phyloP scores from a whole-genome alignment of 2,888 invertebrate genomes.

The Hydrotaea diabolus region DNA sequence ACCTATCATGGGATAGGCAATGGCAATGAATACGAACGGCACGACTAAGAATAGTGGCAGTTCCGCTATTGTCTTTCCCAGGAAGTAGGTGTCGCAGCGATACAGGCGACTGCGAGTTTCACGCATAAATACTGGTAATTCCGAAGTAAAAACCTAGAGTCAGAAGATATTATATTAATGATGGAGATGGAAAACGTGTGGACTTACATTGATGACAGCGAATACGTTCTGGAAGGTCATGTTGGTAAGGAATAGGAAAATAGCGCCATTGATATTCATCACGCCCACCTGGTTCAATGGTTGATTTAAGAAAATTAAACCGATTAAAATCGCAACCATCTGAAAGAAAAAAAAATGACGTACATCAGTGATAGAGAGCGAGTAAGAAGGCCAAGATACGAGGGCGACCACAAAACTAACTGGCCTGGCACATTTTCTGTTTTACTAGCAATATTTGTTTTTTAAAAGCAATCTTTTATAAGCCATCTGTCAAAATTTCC shows the following conservation, averaged over 20 bases:
- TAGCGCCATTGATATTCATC: slow-evolving; percentile 95
- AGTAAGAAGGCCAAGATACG: neutral
- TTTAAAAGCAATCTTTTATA: no score
- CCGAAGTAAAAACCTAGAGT: slow-evolving; percentile 91
- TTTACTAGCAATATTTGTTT: no score
- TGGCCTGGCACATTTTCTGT: no score
- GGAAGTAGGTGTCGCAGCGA: slow-evolving; percentile 93
- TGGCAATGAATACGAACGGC: slow-evolving; percentile 90
- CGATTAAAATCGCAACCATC: slow-evolving; percentile 94
- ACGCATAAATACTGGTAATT: slow-evolving; percentile 92
- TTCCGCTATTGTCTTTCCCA: slow-evolving; percentile 94
- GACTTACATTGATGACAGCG: slow-evolving; percentile 93
- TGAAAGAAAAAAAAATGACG: slow-evolving; percentile 78
- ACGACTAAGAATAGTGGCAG: slow-evolving; percentile 92
- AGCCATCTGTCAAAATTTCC: no score
- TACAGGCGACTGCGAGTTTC: slow-evolving; percentile 96
- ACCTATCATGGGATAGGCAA: slow-evolving; percentile 95
- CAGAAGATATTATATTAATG: slow-evolving; percentile 66
- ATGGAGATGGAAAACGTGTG: neutral
- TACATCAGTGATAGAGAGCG: no score
- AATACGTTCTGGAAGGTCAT: slow-evolving; percentile 98
- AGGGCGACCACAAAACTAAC: no score
- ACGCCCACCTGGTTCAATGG: slow-evolving; percentile 91
- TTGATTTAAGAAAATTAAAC: slow-evolving; percentile 93
- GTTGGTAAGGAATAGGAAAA: slow-evolving; percentile 94